Conservation (phyloP, 2,797 vertebrate species). For the Leptoclinus maculatus region DNA sequence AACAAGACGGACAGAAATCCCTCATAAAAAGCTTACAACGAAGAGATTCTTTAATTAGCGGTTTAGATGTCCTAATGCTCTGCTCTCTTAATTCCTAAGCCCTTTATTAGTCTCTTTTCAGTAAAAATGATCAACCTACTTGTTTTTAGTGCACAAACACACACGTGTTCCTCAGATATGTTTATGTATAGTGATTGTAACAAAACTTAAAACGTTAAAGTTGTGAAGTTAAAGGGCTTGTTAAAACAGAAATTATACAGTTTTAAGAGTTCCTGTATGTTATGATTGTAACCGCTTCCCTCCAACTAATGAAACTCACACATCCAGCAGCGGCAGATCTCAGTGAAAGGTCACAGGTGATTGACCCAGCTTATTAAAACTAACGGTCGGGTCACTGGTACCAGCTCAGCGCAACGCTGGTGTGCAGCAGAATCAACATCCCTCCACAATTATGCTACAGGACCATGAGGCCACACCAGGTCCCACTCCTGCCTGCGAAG, state of each 20-base stretch:
- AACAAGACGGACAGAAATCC: constrained; percentile 86
- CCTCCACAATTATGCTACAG: not conserved
- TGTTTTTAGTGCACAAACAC: not conserved
- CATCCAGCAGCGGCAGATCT: not conserved
- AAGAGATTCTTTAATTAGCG: constrained; percentile 88
- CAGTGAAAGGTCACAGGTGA: not conserved
- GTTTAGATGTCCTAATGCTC: constrained; percentile 81
- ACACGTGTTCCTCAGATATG: not conserved
- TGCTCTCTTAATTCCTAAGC: constrained; percentile 69
- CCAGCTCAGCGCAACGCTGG: not conserved
- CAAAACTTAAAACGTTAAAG: not conserved
- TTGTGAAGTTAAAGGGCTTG: not conserved
- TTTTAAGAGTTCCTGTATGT: not conserved
- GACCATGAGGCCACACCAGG: not conserved
- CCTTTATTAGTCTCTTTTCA: constrained; percentile 58
- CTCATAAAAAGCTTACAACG: constrained; percentile 88
- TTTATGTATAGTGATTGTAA: not conserved
- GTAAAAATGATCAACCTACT: not conserved
- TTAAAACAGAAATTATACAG: not conserved
- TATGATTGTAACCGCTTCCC: not conserved
- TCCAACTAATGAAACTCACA: not conserved
- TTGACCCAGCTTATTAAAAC: not conserved
- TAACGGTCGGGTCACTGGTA: not conserved
- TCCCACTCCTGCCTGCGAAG: not conserved
- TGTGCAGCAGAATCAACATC: not conserved